phyloP scores from a whole-genome alignment of 2,797 vertebrate genomes.

The Cygnus olor region DNA sequence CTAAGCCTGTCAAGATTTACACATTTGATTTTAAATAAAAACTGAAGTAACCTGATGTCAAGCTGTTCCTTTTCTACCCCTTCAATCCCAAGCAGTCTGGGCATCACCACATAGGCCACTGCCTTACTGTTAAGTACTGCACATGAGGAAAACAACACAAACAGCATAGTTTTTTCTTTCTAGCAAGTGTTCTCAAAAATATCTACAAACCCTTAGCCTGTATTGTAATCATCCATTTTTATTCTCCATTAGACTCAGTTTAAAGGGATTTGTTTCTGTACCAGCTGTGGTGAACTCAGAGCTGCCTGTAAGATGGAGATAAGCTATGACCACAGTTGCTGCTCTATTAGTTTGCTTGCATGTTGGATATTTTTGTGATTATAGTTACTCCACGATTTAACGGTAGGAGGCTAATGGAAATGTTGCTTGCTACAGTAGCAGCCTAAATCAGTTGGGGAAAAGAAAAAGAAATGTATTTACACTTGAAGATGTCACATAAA shows the following conservation, averaged over 20 bases:
- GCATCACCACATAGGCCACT: not conserved
- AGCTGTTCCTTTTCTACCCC: not conserved
- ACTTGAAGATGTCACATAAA: slow-evolving; percentile 82
- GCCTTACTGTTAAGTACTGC: not conserved
- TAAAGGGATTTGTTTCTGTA: slow-evolving; percentile 64
- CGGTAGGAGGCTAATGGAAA: slow-evolving; percentile 84
- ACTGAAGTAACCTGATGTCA: not conserved
- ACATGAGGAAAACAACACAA: not conserved
- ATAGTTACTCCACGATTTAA: slow-evolving; percentile 80
- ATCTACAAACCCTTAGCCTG: not conserved
- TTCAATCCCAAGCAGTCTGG: not conserved
- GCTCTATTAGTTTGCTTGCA: slow-evolving; percentile 77
- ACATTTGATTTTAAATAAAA: not conserved
- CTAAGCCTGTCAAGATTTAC: not conserved
- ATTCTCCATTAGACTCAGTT: slow-evolving; percentile 51
- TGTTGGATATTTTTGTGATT: slow-evolving; percentile 76
- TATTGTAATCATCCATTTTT: slow-evolving; percentile 9
- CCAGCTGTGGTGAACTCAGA: slow-evolving; percentile 45
- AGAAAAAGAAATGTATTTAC: slow-evolving; percentile 84
- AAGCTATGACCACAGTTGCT: slow-evolving; percentile 70
- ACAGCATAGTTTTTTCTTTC: not conserved
- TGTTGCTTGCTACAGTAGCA: slow-evolving; percentile 74
- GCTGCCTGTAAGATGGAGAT: slow-evolving; percentile 60
- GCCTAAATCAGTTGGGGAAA: slow-evolving; percentile 75
- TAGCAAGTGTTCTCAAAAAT: not conserved